phyloP scores from a whole-genome alignment of 2,888 invertebrate species.

The Limnephilus auricula region DNA sequence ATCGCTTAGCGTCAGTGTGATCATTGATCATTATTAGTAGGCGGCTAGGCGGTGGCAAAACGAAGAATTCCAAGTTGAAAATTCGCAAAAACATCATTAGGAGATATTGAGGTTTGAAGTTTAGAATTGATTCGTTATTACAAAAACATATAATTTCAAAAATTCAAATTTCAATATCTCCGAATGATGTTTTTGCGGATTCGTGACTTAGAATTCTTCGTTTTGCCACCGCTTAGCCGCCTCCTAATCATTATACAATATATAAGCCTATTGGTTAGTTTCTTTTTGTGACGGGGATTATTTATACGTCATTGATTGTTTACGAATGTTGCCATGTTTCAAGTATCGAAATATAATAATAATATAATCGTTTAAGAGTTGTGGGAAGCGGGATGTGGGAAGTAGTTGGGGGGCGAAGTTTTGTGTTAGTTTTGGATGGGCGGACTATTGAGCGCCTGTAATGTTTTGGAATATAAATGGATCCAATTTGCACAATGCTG shows the following conservation, averaged over 20 bases:
- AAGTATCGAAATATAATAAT: constrained; percentile 21
- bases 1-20: too few species aligned
- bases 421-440: background rate
- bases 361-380: constrained; percentile 1
- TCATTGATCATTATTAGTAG: too few species aligned
- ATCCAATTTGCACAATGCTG: background rate
- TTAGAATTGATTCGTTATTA: too few species aligned
- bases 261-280: background rate
- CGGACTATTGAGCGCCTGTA: background rate
- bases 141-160: too few species aligned
- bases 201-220: too few species aligned
- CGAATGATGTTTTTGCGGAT: too few species aligned
- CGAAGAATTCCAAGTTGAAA: too few species aligned
- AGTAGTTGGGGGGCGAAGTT: background rate
- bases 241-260: background rate
- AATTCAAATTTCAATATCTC: too few species aligned
- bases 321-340: constrained; percentile 16
- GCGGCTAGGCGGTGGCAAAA: too few species aligned
- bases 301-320: background rate
- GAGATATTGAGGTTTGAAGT: too few species aligned
- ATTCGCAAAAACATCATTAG: too few species aligned
- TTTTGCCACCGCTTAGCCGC: too few species aligned
- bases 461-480: background rate
- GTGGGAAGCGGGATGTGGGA: background rate
- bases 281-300: background rate